Evolutionary conservation across 2,113 vertebrate species (phyloP), one percentile per base, ranked within the genome.

Genomic region (Mobula hypostoma): DNA sequence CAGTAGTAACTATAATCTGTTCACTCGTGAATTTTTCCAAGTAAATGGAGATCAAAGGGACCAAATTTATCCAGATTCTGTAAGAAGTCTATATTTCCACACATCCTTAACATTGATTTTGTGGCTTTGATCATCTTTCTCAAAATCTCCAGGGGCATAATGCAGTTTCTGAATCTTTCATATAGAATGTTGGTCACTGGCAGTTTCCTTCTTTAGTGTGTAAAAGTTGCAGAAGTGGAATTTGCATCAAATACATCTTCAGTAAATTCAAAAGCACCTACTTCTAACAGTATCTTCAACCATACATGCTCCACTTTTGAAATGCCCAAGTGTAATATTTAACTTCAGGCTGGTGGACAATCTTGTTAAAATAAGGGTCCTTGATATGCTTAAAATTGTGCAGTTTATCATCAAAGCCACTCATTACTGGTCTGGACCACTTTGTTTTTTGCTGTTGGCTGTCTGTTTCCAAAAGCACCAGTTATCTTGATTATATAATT

Each of bases 21-120:
- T n/a, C 61, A 66, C 63, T 87, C 56, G 32, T 36, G 11, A 90
- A 29, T 88, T 88, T 66, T 68, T 90, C 61, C 19, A 90, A 90
- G 85, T 90, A 66, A 90, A 68, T 68, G 85, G 85, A 90, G 61
- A 90, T 90, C 61, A 90, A 68, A 90, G 85, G n/a, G 7, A 90
- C 85, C 85, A 1, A 32, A 90, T 90, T 90, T 66, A 29, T 90
- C 85, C 17, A 66, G 61, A 66, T 90, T 66, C 61, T 90, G 15
- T 66, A 90, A 66, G 85, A 61, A 90, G 85, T 29, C 66, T 90
- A 90, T 61, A 90, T 90, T 90, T 29, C 19, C 14, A 8, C 32
- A 17, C 7, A 90, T 90, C 32, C 40, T 68, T 32, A n/a, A 36
- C 29, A 66, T 4, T 27, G 17, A 0, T 6, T 90, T 66, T 63